Evolutionary conservation across 2,797 vertebrate genomes (phyloP).

Genomic region (Melanogrammus aeglefinus): DNA sequence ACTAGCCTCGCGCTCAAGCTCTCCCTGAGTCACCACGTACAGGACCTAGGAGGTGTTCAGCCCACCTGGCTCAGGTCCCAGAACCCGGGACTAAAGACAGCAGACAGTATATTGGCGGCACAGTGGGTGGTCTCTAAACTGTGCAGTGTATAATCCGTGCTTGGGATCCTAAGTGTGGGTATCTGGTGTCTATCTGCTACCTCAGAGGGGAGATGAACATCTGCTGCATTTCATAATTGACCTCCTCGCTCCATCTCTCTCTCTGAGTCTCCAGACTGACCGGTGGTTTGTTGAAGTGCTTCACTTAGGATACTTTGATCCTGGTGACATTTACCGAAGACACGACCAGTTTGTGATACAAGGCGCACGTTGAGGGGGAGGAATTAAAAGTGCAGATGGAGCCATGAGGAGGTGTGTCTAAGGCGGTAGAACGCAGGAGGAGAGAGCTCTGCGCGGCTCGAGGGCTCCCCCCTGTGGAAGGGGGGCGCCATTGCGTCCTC

Average conservation of each 20-base stretch:
- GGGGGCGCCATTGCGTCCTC: slow-evolving; percentile 7
- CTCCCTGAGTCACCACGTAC: no score
- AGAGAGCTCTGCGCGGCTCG: slow-evolving; percentile 40
- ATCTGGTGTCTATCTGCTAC: not conserved
- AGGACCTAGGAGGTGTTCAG: no score
- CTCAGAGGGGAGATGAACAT: not conserved
- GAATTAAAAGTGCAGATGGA: not conserved
- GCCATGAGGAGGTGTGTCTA: not conserved
- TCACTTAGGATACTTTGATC: not conserved
- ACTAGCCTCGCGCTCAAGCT: no score
- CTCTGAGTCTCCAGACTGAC: not conserved
- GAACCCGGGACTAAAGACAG: no score
- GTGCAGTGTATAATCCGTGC: not conserved
- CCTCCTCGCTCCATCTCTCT: not conserved
- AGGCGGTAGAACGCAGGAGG: not conserved
- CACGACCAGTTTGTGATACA: not conserved
- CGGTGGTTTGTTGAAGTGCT: no score
- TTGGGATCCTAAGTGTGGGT: not conserved
- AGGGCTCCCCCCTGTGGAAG: slow-evolving; percentile 66
- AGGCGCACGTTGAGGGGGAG: not conserved
- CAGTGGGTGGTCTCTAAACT: no score
- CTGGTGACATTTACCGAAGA: not conserved
- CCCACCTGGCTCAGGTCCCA: no score
- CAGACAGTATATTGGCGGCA: no score
- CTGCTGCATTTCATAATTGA: not conserved